Conservation (phyloP, 2,797 vertebrate species). For the Choloepus didactylus region DNA sequence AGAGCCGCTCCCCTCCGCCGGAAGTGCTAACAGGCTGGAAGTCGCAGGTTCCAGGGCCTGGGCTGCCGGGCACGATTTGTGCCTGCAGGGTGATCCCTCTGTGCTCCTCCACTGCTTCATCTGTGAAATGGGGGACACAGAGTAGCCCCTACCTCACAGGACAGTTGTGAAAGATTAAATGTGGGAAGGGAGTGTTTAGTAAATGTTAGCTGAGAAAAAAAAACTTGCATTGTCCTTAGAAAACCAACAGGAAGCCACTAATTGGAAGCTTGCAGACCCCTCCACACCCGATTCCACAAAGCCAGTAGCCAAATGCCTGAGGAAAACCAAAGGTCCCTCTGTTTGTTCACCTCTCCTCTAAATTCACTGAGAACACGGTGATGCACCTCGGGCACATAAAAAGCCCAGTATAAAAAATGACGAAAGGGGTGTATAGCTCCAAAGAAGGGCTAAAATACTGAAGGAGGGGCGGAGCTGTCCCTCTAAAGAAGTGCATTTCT, state of each 20-base stretch:
- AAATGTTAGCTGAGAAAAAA: not conserved
- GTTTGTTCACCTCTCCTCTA: not conserved
- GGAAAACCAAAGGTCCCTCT: not conserved
- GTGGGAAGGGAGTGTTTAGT: not conserved
- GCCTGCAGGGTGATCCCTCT: not conserved
- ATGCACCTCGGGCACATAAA: not conserved
- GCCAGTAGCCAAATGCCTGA: not conserved
- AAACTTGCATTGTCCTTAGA: not conserved
- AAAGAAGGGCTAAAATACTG: not conserved
- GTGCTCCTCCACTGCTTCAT: not conserved
- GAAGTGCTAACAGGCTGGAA: not conserved
- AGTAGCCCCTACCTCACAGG: not conserved
- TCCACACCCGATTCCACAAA: not conserved
- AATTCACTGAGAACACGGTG: not conserved
- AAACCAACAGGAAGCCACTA: not conserved
- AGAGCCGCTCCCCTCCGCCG: accelerated
- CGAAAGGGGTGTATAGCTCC: not conserved
- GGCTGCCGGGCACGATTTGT: not conserved
- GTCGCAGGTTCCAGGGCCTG: not conserved
- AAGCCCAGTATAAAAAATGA: not conserved
- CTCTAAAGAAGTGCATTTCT: not conserved
- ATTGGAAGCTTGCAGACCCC: not conserved
- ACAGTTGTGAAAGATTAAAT: not conserved
- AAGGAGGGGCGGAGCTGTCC: not conserved
- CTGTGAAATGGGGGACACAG: not conserved